Percentiles rank a stretch among this genome's conserved stretches.
These are phyloP conservation scores for Tinea pellionella DNA, from an alignment of 2,888 invertebrate genomes.

Conservation along the genomic window DNA sequence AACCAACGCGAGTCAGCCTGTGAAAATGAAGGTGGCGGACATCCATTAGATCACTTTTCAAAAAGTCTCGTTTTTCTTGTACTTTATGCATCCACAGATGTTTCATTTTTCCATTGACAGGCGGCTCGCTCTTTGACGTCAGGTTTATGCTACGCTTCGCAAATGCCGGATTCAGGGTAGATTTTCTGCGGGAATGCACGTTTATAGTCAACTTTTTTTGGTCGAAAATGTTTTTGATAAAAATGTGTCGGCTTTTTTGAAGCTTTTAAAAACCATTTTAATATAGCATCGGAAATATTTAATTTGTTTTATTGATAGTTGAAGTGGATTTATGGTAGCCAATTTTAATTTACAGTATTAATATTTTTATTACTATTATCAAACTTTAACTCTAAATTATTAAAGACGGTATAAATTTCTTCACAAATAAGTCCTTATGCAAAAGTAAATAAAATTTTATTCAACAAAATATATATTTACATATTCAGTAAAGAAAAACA, in stretches of 20 bases:
- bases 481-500: too few species aligned
- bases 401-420: too few species aligned
- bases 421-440: too few species aligned
- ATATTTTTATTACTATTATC: too few species aligned
- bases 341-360: neutral
- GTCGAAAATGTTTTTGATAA: neutral
- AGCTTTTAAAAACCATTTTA: neutral
- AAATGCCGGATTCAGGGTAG: slow-evolving; percentile 59
- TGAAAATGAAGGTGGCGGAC: slow-evolving; percentile 61
- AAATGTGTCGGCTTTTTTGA: neutral
- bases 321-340: neutral
- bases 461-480: too few species aligned
- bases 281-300: neutral
- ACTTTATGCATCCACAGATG: slow-evolving; percentile 56
- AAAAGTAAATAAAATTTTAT: too few species aligned
- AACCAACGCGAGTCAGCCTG: slow-evolving; percentile 70
- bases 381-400: too few species aligned
- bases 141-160: slow-evolving; percentile 51
- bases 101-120: slow-evolving; percentile 34
- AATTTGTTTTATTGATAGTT: neutral
- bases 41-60: slow-evolving; percentile 39
- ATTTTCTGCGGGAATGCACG: slow-evolving; percentile 35
- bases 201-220: slow-evolving; percentile 19
- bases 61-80: slow-evolving; percentile 45
- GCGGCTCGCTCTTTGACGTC: slow-evolving; percentile 20